phyloP scores from a whole-genome alignment of 2,888 invertebrate species.

The Eilema depressum region DNA sequence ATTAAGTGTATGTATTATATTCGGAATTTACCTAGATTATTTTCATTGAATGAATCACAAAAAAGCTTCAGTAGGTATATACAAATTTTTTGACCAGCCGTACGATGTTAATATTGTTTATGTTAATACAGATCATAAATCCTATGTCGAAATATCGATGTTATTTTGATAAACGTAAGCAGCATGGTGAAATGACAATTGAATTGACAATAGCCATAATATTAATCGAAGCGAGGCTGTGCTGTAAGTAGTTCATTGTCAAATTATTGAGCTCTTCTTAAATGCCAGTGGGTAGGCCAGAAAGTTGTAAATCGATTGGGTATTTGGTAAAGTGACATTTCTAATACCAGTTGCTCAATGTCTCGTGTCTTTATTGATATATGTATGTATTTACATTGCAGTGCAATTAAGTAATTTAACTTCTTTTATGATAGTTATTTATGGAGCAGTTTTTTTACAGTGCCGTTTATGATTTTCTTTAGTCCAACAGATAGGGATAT shows the following conservation, averaged over 20 bases:
- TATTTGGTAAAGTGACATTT: constrained; percentile 56
- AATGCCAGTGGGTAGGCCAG: constrained; percentile 75
- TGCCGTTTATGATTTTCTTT: not conserved
- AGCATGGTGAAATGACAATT: constrained; percentile 60
- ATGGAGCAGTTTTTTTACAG: not conserved
- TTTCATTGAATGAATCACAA: not conserved
- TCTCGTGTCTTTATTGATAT: constrained; percentile 50
- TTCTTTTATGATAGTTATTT: not conserved
- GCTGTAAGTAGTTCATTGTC: constrained; percentile 73
- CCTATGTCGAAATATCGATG: constrained; percentile 49
- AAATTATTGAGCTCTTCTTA: constrained; percentile 67
- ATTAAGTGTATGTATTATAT: not conserved
- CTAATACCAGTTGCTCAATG: constrained; percentile 59
- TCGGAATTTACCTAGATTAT: not conserved
- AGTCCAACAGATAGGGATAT: not conserved
- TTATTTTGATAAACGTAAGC: constrained; percentile 59
- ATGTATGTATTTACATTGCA: constrained; percentile 29
- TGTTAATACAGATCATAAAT: constrained; percentile 30
- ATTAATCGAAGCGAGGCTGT: constrained; percentile 65
- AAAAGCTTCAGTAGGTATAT: not conserved
- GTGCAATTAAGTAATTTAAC: constrained; percentile 29
- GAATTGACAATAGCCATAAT: constrained; percentile 64
- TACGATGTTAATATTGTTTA: constrained; percentile 16
- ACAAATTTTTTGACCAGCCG: not conserved
- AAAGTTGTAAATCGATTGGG: constrained; percentile 58